Evolutionary conservation across 2,797 vertebrate genomes (phyloP).

Genomic region (Danio kyathit): DNA sequence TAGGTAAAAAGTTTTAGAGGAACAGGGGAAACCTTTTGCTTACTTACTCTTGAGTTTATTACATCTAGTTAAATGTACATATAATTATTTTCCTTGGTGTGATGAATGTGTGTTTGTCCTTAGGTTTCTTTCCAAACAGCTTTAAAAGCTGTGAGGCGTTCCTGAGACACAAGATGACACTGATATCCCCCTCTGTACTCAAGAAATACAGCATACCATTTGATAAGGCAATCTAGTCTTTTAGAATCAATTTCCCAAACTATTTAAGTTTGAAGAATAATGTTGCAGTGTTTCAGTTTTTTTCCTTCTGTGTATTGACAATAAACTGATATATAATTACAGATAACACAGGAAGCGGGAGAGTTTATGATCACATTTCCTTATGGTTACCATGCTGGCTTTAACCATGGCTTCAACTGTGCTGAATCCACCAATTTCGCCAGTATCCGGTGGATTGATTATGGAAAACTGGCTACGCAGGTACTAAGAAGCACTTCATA

Average conservation of each 20-base stretch:
- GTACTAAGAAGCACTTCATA: conserved; percentile 70
- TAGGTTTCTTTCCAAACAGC: conserved; percentile 96
- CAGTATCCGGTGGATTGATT: conserved; percentile 95
- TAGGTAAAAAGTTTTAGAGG: conserved; percentile 68
- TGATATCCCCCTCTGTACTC: conserved; percentile 94
- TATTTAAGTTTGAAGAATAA: conserved; percentile 10
- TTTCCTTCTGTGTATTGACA: neutral
- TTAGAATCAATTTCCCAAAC: neutral
- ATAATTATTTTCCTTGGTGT: neutral
- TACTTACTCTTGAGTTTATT: neutral
- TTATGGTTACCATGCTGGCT: conserved; percentile 96
- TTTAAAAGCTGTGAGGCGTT: conserved; percentile 96
- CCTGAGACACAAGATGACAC: conserved; percentile 97
- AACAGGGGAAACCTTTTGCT: neutral
- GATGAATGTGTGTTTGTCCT: conserved; percentile 33
- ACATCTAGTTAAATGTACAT: neutral
- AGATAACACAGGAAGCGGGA: conserved; percentile 96
- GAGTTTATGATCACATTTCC: conserved; percentile 98
- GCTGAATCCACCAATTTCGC: conserved; percentile 98
- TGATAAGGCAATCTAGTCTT: conserved; percentile 85
- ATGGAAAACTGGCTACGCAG: conserved; percentile 94
- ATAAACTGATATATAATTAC: conserved; percentile 17
- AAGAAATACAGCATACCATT: conserved; percentile 98
- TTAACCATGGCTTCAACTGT: conserved; percentile 98
- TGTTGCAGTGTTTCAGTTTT: neutral